Evolutionary conservation across 2,113 vertebrate species (phyloP).

Genomic region (Chrysochloris asiatica): DNA sequence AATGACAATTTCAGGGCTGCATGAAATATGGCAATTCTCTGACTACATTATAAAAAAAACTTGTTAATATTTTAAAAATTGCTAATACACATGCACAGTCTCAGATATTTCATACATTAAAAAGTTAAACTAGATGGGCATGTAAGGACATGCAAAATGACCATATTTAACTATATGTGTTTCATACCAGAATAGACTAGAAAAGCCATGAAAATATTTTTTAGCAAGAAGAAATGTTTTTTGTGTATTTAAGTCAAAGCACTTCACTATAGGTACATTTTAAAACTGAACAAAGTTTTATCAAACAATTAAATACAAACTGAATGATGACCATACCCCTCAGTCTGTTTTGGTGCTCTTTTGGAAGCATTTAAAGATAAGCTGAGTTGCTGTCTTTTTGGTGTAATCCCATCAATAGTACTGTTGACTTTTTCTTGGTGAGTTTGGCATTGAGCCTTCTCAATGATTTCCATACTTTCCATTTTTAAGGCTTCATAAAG

Average conservation of each 20-base stretch:
- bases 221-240: constrained; percentile 26
- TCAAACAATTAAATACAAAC: constrained; percentile 49
- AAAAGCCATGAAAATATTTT: constrained; percentile 52
- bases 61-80: constrained; percentile 20
- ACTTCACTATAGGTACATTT: constrained; percentile 41
- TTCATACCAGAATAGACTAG: constrained; percentile 11
- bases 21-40: constrained; percentile 28
- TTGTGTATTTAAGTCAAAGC: constrained; percentile 42
- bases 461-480: constrained; percentile 83
- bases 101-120: constrained; percentile 52
- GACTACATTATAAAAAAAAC: not conserved
- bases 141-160: not conserved
- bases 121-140: constrained; percentile 50
- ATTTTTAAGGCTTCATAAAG: constrained; percentile 89
- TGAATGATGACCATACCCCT: constrained; percentile 77
- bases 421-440: constrained; percentile 75
- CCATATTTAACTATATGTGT: constrained; percentile 5
- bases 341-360: constrained; percentile 55
- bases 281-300: constrained; percentile 43
- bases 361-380: constrained; percentile 74
- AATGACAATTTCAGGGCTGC: not conserved
- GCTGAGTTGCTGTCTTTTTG: constrained; percentile 85
- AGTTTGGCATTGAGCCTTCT: constrained; percentile 73
- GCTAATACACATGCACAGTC: not conserved
- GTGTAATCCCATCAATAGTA: constrained; percentile 82